Evolutionary conservation across 2,888 invertebrate genomes (phyloP).

Genomic region (Odontocerum albicorne): DNA sequence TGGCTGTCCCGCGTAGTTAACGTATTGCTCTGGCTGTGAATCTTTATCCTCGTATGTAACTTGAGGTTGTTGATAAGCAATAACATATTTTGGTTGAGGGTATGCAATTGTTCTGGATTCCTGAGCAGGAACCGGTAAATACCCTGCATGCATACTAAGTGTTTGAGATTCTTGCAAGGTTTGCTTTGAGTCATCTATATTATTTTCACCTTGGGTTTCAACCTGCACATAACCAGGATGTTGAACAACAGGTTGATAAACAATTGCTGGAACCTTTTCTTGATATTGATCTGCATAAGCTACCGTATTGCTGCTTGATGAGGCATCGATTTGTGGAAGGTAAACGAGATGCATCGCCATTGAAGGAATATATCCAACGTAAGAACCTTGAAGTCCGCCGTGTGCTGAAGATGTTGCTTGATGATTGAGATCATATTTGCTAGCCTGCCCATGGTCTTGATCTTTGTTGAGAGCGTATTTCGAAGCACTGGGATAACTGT

Average conservation of each 20-base stretch:
- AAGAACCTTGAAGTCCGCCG: slow-evolving; percentile 43
- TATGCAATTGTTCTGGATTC: no score
- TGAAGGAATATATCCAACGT: slow-evolving; percentile 45
- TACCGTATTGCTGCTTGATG: slow-evolving; percentile 11
- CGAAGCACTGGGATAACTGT: background rate
- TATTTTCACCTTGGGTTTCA: slow-evolving; percentile 39
- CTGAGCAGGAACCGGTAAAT: no score
- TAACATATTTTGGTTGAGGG: no score
- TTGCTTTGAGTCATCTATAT: no score
- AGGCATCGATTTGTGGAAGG: slow-evolving; percentile 24
- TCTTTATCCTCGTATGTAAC: background rate
- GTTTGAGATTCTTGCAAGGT: no score
- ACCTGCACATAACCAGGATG: background rate
- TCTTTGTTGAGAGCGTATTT: slow-evolving; percentile 14
- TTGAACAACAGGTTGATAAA: slow-evolving; percentile 9
- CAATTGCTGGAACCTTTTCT: slow-evolving; percentile 6
- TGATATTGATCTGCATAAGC: slow-evolving; percentile 21
- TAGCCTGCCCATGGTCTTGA: slow-evolving; percentile 10
- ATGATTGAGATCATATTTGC: slow-evolving; percentile 7
- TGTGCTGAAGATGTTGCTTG: slow-evolving; percentile 34
- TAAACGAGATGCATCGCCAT: slow-evolving; percentile 27
- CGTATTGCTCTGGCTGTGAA: background rate
- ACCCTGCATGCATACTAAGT: no score
- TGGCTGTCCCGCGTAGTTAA: slow-evolving; percentile 39
- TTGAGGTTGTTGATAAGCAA: background rate